These are phyloP conservation scores for Clytia hemisphaerica DNA, from an alignment of 30 jellyfish, hydroid and myxozoan species.

Conservation along the genomic window DNA sequence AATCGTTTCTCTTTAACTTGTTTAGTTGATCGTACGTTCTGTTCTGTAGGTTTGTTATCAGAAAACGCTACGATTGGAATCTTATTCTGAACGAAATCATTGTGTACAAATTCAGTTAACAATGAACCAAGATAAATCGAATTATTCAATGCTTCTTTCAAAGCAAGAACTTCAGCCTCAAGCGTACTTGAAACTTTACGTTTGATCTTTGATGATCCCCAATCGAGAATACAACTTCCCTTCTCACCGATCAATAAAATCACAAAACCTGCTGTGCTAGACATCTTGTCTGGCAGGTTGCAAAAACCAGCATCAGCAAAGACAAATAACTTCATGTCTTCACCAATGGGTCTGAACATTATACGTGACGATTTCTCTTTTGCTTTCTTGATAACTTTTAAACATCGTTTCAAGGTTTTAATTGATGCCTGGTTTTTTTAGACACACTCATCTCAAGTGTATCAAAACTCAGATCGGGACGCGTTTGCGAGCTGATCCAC, in stretches of 20 bases:
- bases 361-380: neutral
- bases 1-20: slow-evolving; percentile 9
- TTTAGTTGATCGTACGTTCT: slow-evolving; percentile 5
- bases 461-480: slow-evolving; percentile 21
- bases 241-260: slow-evolving; percentile 9
- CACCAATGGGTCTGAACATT: neutral
- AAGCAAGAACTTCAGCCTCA: slow-evolving; percentile 10
- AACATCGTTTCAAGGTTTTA: neutral
- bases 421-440: neutral
- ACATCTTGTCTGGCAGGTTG: slow-evolving; percentile 6
- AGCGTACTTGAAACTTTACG: slow-evolving; percentile 8
- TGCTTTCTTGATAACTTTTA: neutral
- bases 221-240: neutral
- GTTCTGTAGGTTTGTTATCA: slow-evolving; percentile 9
- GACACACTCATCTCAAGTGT: slow-evolving; percentile 2
- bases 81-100: slow-evolving; percentile 3
- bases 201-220: slow-evolving; percentile 12
- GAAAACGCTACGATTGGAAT: slow-evolving; percentile 4
- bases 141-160: slow-evolving; percentile 10
- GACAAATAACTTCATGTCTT: neutral
- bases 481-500: slow-evolving; percentile 30
- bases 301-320: slow-evolving; percentile 4
- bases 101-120: neutral
- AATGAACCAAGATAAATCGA: neutral
- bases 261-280: neutral